Evolutionary conservation across 2,113 vertebrate genomes (phyloP).

Genomic region (Pitta sordida): DNA sequence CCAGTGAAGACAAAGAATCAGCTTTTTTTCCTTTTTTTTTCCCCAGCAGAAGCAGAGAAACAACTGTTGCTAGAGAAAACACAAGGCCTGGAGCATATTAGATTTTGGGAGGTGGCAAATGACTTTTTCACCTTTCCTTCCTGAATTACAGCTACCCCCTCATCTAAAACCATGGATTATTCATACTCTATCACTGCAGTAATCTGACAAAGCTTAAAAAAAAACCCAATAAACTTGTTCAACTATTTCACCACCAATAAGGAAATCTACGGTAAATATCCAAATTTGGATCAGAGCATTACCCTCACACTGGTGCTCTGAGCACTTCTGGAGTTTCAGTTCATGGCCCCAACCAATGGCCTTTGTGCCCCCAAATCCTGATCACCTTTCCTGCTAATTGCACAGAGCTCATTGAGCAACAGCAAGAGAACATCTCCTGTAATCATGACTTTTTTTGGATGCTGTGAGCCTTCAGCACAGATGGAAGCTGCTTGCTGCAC

Average conservation of each 20-base stretch:
- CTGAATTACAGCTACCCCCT: background rate
- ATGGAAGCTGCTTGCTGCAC: background rate
- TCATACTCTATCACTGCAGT: background rate
- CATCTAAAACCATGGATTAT: background rate
- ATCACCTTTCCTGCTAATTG: background rate
- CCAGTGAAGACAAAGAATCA: background rate
- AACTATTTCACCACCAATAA: background rate
- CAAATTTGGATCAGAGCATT: too few relatives aligned
- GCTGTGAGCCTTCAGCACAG: background rate
- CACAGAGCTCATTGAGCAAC: background rate
- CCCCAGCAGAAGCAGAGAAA: background rate
- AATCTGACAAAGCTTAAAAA: background rate
- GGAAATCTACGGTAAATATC: background rate
- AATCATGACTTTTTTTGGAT: background rate
- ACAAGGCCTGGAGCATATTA: background rate
- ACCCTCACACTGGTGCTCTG: accelerated
- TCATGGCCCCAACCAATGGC: background rate
- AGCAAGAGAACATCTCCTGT: background rate
- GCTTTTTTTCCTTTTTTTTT: background rate
- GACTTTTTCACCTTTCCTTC: background rate
- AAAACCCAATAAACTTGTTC: background rate
- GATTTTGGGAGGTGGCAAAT: background rate
- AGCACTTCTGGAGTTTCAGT: background rate
- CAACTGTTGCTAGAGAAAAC: background rate
- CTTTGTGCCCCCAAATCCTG: background rate